Evolutionary conservation across 1,140 invertebrate species (phyloP), one percentile per base, ranked within the genome.

Genomic region (Drosophila punjabiensis): DNA sequence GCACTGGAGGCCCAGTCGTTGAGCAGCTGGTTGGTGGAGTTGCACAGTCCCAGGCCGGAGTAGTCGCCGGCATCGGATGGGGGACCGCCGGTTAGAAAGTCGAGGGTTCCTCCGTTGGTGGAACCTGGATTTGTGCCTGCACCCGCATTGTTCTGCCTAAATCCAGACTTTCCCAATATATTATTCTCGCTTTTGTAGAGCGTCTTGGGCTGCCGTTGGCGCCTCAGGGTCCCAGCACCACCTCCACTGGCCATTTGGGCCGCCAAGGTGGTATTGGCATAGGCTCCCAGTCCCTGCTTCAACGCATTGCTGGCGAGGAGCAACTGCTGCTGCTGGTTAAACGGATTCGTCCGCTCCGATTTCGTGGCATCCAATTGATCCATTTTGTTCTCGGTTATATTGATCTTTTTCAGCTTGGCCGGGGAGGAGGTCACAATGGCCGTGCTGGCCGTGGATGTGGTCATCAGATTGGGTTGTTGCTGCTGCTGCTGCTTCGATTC

Each of bases 321-420:
- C 16, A 93, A 45, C 55, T 92, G 92, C 48, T 93, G 92, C 71
- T 92, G 92, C 24, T 90, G 88, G 64, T 92, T 92, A 50, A 92
- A 92, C 16, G 91, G 91, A 79, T 92, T 92, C 41, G 71, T 79
- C 4, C 91, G 80, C 47, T 81, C 79, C 60, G 80, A 7, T 45
- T 84, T 86, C 11, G 28, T 81, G 30, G 37, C n/a, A 18, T 69
- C 60, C 24, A 93, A 63, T 32, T 92, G 86, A 43, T 93, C 93
- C 83, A 93, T 79, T 81, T 93, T 91, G 63, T 93, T 93, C 74
- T 93, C 93, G 16, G 91, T 93, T 16, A 93, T 93, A 35, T 93
- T 93, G 67, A 93, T 93, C 91, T 87, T 82, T 71, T 80, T 82
- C 52, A 67, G 64, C 43, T 92, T 90, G 1, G 83, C 81, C 11